Conservation (phyloP, 2,797 vertebrate genomes). For the Pseudochirops cupreus region DNA sequence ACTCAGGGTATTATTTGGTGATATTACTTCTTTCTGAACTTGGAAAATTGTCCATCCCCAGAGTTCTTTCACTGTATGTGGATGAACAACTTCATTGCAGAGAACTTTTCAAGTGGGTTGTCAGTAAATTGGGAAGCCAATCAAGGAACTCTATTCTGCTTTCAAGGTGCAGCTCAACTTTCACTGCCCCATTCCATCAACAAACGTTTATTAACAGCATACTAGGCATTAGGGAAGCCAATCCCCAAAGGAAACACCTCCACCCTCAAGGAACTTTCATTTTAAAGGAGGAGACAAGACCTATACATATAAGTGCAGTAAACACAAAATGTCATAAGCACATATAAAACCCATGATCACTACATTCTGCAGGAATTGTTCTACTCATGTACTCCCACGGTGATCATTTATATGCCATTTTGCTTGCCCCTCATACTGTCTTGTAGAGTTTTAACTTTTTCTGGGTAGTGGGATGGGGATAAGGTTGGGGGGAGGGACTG, state of each 20-base stretch:
- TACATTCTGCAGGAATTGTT: too few species aligned
- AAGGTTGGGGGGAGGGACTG: too few species aligned
- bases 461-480: too few species aligned
- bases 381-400: background rate
- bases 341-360: background rate
- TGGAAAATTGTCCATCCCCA: background rate
- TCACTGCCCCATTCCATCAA: background rate
- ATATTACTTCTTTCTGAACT: background rate
- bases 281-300: background rate
- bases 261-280: background rate
- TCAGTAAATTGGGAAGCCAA: background rate
- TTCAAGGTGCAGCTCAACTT: background rate
- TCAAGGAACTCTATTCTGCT: background rate
- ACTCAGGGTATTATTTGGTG: background rate
- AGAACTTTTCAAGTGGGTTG: background rate
- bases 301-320: background rate
- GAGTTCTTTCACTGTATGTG: background rate
- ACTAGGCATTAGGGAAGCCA: background rate
- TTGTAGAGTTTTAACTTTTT: too few species aligned
- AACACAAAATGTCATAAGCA: background rate
- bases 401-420: too few species aligned
- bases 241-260: background rate
- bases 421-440: too few species aligned
- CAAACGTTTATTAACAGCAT: background rate
- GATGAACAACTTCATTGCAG: conserved; percentile 16